These are phyloP conservation scores for Melanerpes aurifrons DNA, from an alignment of 2,113 vertebrate species.

Conservation along the genomic window DNA sequence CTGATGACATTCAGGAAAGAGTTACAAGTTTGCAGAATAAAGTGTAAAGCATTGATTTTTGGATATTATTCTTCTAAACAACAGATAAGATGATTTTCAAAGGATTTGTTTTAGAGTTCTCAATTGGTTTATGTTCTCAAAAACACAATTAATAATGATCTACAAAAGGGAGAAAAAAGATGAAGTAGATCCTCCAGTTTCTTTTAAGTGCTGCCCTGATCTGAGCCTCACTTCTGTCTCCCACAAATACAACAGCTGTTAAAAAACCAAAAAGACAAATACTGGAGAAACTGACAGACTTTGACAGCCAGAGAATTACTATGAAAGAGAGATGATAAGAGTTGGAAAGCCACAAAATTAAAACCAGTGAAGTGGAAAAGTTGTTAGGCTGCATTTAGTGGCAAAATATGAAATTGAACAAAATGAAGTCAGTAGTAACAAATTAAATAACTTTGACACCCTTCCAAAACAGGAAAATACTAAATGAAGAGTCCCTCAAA, in stretches of 20 bases:
- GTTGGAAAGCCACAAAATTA: background rate
- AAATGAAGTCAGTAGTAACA: background rate
- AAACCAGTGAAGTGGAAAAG: background rate
- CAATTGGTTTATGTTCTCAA: background rate
- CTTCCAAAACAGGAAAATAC: background rate
- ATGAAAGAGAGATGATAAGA: background rate
- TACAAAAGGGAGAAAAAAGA: background rate
- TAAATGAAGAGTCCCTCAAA: background rate
- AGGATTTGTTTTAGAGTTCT: background rate
- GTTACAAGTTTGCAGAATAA: background rate
- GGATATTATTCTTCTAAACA: background rate
- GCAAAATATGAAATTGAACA: background rate
- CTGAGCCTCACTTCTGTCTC: background rate
- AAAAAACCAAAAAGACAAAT: background rate
- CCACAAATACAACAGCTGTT: background rate
- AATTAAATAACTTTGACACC: background rate
- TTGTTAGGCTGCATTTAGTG: background rate
- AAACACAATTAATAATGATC: background rate
- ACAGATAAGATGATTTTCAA: background rate
- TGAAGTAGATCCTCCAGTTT: background rate
- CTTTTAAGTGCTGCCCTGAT: background rate
- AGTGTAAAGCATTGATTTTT: background rate
- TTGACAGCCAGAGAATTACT: background rate
- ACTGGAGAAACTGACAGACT: background rate
- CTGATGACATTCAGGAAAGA: background rate